Percentiles rank a stretch among this genome's conserved stretches.
phyloP scores from a whole-genome alignment of 2,888 invertebrate genomes.

The Lasioglossum oenotherae region DNA sequence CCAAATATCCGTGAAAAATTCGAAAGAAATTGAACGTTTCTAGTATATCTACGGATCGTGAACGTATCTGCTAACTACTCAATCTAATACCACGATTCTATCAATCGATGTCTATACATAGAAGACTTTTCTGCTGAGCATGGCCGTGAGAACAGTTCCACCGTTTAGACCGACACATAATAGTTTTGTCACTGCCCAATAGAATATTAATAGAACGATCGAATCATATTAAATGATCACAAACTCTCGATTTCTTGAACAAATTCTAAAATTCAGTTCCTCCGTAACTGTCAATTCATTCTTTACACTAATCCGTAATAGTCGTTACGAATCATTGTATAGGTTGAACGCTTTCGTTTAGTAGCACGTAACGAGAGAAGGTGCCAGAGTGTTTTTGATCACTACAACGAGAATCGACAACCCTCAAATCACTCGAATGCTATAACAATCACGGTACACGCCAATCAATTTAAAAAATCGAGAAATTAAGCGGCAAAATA shows the following conservation, averaged over 20 bases:
- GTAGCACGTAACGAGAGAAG: neutral
- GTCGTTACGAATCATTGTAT: neutral
- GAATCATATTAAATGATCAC: neutral
- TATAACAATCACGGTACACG: neutral
- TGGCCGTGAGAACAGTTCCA: constrained; percentile 21
- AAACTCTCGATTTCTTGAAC: neutral
- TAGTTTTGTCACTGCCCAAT: constrained; percentile 49
- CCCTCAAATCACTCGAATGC: neutral
- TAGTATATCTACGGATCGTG: neutral
- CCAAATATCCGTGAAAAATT: neutral
- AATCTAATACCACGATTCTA: neutral
- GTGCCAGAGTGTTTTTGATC: constrained; percentile 24
- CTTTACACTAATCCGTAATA: neutral
- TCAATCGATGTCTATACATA: neutral
- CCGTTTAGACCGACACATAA: constrained; percentile 19
- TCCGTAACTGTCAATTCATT: neutral
- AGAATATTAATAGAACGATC: neutral
- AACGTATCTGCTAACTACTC: neutral
- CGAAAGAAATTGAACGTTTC: neutral
- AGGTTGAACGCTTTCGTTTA: constrained; percentile 14
- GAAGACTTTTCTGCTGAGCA: neutral
- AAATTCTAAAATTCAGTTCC: neutral
- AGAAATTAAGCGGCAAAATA: neutral
- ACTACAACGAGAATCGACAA: constrained; percentile 1
- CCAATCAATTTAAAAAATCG: neutral